phyloP scores from a whole-genome alignment of 2,113 vertebrate genomes.

The Capreolus pygargus region DNA sequence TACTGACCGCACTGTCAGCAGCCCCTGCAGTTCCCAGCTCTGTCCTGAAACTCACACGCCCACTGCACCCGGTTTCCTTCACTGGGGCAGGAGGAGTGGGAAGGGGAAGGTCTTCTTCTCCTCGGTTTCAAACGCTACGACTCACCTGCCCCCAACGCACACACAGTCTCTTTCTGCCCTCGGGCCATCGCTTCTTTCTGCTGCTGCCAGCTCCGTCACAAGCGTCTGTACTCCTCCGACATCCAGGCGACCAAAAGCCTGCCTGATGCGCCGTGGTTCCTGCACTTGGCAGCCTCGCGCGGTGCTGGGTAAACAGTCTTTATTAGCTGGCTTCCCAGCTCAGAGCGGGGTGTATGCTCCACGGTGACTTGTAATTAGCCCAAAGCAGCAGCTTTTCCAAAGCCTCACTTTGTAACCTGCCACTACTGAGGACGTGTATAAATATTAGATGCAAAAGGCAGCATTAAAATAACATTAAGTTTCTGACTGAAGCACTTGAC shows the following conservation, averaged over 20 bases:
- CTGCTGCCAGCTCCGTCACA: slow-evolving; percentile 73
- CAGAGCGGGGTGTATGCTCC: neutral
- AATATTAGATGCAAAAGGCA: slow-evolving; percentile 59
- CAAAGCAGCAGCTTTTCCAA: slow-evolving; percentile 53
- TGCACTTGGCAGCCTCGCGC: slow-evolving; percentile 53
- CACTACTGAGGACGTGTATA: slow-evolving; percentile 34
- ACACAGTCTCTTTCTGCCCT: slow-evolving; percentile 65
- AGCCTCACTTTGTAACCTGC: slow-evolving; percentile 63
- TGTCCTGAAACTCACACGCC: neutral
- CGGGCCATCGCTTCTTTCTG: slow-evolving; percentile 63
- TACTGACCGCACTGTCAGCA: slow-evolving; percentile 18
- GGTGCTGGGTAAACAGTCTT: slow-evolving; percentile 30
- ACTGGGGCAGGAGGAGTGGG: neutral
- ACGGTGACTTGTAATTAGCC: slow-evolving; percentile 65
- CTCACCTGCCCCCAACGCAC: slow-evolving; percentile 60
- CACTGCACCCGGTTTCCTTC: neutral
- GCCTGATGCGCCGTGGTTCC: slow-evolving; percentile 57
- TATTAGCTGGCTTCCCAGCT: slow-evolving; percentile 45
- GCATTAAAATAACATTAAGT: neutral
- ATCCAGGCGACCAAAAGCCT: slow-evolving; percentile 67
- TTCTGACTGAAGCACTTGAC: neutral
- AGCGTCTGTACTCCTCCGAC: slow-evolving; percentile 78
- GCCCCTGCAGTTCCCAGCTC: neutral
- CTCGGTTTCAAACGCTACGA: slow-evolving; percentile 42
- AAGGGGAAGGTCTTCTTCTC: neutral